Percentiles rank a stretch among this genome's conserved stretches.
Evolutionary conservation across 2,888 invertebrate genomes (phyloP).

Genomic region (Aelia acuminata): DNA sequence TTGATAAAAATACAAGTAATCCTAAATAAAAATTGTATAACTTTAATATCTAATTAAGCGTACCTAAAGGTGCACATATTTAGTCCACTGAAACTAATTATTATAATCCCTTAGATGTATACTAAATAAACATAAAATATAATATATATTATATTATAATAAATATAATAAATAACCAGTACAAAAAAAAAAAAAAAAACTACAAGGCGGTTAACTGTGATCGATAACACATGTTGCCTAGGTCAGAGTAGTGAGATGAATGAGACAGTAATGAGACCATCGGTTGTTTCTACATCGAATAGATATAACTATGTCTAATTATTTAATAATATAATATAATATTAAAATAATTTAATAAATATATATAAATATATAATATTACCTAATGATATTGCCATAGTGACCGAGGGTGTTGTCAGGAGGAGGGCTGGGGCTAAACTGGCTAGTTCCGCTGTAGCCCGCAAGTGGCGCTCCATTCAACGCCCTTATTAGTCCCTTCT

Average conservation of each 20-base stretch:
- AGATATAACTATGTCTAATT: neutral
- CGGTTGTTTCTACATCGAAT: fast-evolving
- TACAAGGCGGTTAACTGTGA: neutral
- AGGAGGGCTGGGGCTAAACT: neutral
- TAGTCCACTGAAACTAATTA: no score
- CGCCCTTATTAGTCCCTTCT: neutral
- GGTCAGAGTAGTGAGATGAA: slow-evolving; percentile 10
- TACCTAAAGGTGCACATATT: no score
- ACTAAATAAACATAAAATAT: neutral
- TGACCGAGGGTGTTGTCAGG: neutral
- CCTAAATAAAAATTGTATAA: no score
- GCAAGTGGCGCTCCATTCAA: neutral
- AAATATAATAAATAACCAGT: no score
- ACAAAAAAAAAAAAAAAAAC: neutral
- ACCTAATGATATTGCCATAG: slow-evolving; percentile 25
- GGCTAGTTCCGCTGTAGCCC: neutral
- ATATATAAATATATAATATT: slow-evolving; percentile 17
- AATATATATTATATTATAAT: neutral
- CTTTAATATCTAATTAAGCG: no score
- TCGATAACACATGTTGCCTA: slow-evolving; percentile 51
- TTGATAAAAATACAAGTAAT: no score
- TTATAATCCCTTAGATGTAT: neutral
- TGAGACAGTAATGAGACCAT: neutral
- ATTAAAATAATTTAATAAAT: neutral
- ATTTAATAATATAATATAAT: neutral